These are phyloP conservation scores for Hemibagrus wyckioides DNA, from an alignment of 2,113 vertebrate species.

Conservation along the genomic window DNA sequence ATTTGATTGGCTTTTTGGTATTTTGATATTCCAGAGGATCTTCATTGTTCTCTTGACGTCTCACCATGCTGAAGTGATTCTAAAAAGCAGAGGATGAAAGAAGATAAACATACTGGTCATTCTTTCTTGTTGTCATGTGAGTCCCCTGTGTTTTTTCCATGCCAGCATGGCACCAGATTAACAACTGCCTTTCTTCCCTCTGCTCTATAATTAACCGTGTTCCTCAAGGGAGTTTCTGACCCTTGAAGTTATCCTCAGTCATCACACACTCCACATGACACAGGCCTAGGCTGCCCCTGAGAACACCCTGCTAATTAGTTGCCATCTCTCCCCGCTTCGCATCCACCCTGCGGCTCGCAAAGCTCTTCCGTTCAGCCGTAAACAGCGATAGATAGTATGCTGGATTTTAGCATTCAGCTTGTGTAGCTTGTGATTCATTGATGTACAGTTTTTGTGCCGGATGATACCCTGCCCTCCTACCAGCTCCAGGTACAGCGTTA, in stretches of 20 bases:
- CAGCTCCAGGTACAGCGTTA: conserved; percentile 23
- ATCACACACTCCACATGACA: conserved; percentile 43
- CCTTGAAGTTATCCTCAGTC: conserved; percentile 45
- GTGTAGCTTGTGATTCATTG: not conserved
- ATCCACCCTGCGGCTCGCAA: conserved; percentile 6
- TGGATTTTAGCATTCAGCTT: not conserved
- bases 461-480: conserved; percentile 11
- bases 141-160: conserved; percentile 30
- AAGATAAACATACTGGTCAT: conserved; percentile 2
- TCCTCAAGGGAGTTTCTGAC: conserved; percentile 45
- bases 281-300: conserved; percentile 46
- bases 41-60: not conserved
- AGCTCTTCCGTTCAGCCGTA: not conserved
- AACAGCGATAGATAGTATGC: not conserved
- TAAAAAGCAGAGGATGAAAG: not conserved
- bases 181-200: conserved; percentile 32
- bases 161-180: conserved; percentile 44
- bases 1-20: not conserved
- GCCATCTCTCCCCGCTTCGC: conserved; percentile 6
- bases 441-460: not conserved
- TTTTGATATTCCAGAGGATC: not conserved
- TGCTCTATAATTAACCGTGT: conserved; percentile 54
- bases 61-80: not conserved
- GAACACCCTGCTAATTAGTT: conserved; percentile 50
- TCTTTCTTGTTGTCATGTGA: not conserved